Conservation (phyloP, 2,797 vertebrate species). For the Gobio occitaniae region DNA sequence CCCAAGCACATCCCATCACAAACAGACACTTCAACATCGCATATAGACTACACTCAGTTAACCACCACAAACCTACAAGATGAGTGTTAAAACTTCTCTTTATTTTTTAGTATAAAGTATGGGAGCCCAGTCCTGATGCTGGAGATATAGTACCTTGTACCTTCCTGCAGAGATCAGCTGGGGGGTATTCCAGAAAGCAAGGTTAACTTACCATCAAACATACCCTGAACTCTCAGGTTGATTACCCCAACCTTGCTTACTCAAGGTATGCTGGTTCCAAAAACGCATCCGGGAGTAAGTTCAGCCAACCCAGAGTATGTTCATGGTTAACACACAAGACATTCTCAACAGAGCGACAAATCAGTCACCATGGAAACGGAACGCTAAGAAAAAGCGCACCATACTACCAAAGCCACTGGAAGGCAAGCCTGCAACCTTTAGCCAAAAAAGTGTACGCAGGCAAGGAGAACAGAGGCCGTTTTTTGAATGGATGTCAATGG, state of each 20-base stretch:
- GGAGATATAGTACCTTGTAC: neutral
- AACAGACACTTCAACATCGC: neutral
- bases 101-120: neutral
- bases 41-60: neutral
- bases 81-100: neutral
- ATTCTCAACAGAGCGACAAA: too few species aligned
- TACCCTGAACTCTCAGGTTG: too few species aligned
- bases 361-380: neutral
- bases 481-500: too few species aligned
- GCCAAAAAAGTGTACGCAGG: too few species aligned
- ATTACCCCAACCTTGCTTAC: neutral
- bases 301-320: neutral
- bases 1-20: constrained; percentile 19
- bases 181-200: too few species aligned
- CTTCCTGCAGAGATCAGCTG: constrained; percentile 3
- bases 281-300: neutral
- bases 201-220: too few species aligned
- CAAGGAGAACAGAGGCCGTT: too few species aligned
- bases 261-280: neutral
- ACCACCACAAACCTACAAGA: neutral
- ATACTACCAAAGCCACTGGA: neutral
- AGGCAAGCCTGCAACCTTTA: too few species aligned
- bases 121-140: neutral
- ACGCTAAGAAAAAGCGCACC: neutral
- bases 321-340: neutral